Evolutionary conservation across 2,888 invertebrate genomes (phyloP), one percentile per base, ranked within the genome.

Genomic region (Catocala nupta): DNA sequence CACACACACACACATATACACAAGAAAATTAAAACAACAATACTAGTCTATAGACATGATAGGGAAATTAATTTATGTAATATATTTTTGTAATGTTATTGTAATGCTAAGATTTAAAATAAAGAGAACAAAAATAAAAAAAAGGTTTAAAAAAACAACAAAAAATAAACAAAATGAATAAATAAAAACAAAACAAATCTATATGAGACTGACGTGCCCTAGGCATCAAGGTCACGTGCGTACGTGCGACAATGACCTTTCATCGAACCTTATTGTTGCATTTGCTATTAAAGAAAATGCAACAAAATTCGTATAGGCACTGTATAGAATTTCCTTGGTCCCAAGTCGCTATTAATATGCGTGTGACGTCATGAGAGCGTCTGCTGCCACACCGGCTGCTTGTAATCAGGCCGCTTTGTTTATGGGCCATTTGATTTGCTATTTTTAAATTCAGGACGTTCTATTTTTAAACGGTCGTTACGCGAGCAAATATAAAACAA

Each of bases 41-140:
- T 82, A 83, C 84, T 85, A 89, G 81, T 77, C 78, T 85, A 88
- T 78, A 78, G 69, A 77, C 73, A 80, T 88, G 65, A 63, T 77
- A 90, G 88, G 90, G 84, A 86, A 82, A 87, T 85, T 84, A 83
- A 83, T 85, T 84, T 87, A 83, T 91, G 88, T 92, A 89, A 90
- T 90, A 90, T 93, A 93, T 92, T 93, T 92, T 92, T 93, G 86
- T 92, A 93, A 92, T 87, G 80, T 88, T 91, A 92, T 92, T 95
- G 90, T 93, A 86, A 91, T 85, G 80, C 81, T 92, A 93, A 94
- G 94, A 87, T 93, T 93, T 91, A 89, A 90, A 94, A 95, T 94
- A 94, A 92, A 94, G 94, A 94, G 92, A 91, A 90, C 85, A 87
- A 91, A 91, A 91, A 88, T 81, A 84, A 83, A 87, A 85, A 84